These are phyloP conservation scores for Stigmatopora nigra DNA, from an alignment of 2,113 vertebrate genomes.

Conservation along the genomic window DNA sequence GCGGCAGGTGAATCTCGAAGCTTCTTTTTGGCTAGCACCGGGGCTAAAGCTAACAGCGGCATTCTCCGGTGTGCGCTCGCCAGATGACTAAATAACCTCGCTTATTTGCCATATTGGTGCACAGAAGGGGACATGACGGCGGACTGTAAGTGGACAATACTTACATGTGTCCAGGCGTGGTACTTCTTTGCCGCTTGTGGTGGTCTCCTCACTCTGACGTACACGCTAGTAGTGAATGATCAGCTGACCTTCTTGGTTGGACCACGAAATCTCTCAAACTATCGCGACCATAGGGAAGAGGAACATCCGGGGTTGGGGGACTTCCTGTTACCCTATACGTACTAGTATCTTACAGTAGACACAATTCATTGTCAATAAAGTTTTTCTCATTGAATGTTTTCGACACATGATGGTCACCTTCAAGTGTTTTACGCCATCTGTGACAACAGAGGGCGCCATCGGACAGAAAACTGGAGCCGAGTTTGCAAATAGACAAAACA, in stretches of 20 bases:
- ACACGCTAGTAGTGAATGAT: slow-evolving; percentile 28
- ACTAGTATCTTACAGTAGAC: too few species aligned
- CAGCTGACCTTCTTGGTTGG: slow-evolving; percentile 45
- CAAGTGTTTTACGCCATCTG: not conserved
- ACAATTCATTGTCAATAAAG: too few species aligned
- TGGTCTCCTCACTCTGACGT: slow-evolving; percentile 12
- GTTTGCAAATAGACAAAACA: not conserved
- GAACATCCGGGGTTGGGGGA: not conserved
- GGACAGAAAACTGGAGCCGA: not conserved
- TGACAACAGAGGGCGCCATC: not conserved
- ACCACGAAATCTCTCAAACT: not conserved
- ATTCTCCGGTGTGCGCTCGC: not conserved
- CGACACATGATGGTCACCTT: not conserved
- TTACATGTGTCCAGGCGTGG: slow-evolving; percentile 24
- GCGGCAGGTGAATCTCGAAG: slow-evolving; percentile 53
- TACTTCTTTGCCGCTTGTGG: not conserved
- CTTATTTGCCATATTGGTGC: not conserved
- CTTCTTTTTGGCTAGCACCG: slow-evolving; percentile 52
- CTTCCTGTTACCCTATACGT: too few species aligned
- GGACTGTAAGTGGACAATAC: not conserved
- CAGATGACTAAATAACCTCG: too few species aligned
- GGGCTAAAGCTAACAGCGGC: slow-evolving; percentile 14
- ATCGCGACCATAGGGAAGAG: slow-evolving; percentile 34
- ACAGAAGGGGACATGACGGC: not conserved
- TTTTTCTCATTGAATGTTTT: too few species aligned